phyloP scores from a whole-genome alignment of 2,888 invertebrate genomes.

The Sinelater perroti region DNA sequence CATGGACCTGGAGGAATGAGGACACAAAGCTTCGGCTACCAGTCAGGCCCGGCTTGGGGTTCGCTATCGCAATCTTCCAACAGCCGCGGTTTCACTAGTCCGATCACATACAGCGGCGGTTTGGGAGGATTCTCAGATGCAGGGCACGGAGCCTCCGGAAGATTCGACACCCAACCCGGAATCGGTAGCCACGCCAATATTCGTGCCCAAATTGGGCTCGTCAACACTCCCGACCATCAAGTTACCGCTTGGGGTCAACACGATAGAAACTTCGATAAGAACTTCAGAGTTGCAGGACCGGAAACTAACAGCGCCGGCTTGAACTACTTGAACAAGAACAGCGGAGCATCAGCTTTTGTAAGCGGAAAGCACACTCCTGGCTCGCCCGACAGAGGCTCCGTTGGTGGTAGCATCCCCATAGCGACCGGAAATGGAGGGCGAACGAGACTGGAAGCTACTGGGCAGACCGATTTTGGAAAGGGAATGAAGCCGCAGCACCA shows the following conservation, averaged over 20 bases:
- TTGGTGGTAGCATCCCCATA: conserved; percentile 26
- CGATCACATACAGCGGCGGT: conserved; percentile 19
- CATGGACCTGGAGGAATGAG: conserved; percentile 19
- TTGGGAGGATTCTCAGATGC: background rate
- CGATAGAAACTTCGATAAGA: conserved; percentile 23
- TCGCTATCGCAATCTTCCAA: conserved; percentile 26
- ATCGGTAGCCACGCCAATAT: conserved; percentile 22
- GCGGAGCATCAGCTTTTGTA: conserved; percentile 19
- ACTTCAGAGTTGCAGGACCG: conserved; percentile 20
- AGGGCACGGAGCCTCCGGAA: conserved; percentile 13
- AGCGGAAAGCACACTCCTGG: conserved; percentile 21
- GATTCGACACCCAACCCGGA: conserved; percentile 15
- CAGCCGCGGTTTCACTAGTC: conserved; percentile 14
- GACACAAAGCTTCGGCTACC: conserved; percentile 20
- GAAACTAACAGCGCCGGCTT: conserved; percentile 20
- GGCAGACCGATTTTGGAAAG: conserved; percentile 20
- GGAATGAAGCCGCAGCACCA: conserved; percentile 31
- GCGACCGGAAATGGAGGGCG: conserved; percentile 2
- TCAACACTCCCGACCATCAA: conserved; percentile 9
- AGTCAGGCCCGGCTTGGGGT: conserved; percentile 33
- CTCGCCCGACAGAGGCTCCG: conserved; percentile 4
- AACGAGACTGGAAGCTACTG: background rate
- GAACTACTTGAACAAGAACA: conserved; percentile 15
- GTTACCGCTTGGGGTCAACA: conserved; percentile 19
- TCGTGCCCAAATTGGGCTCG: conserved; percentile 17